Base-by-base conservation (phyloP, 2,888 invertebrate genomes). In the Drosophila stalkeri region DNA sequence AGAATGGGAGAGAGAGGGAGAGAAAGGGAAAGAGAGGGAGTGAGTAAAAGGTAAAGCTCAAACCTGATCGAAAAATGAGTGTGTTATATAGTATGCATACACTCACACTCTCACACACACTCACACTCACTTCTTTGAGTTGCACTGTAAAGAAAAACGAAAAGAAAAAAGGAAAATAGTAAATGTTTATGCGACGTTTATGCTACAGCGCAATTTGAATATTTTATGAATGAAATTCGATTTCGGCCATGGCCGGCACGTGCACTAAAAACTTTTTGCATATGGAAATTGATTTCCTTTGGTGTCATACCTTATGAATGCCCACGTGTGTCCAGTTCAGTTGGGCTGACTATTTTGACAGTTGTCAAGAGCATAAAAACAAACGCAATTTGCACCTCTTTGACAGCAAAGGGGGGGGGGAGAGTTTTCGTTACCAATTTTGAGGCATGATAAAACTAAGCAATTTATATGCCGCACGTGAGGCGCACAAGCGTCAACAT, bases 381-480 rank as follows among this genome's bases (percentile, higher is more conserved):
- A 88, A 90, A 90, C 88, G 88, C 80, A 87, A 89, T 86, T 86
- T 87, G 71, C 90, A 89, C 87, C 87, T 89, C 52, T 59, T 52
- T 72, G 63, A 52, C 55, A 67, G 54, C 18, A 54, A 65, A 65
- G 23, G 52, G 60, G 14, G 47, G 51, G 23, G 52, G 60, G 14
- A 44, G 51, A 41, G 27, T 64, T 33, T 33, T 3, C n/a, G n/a
- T 44, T 39, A 62, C 37, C 61, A 59, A 54, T 61, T 72, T 63
- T 73, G 59, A 78, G 69, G 56, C 63, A 81, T 75, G 78, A 27
- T 55, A 52, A 84, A 91, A 92, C 81, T 83, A 91, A 79, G 90
- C 92, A 91, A 92, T 91, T 92, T 92, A 92, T 91, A 91, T 92
- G 92, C 92, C 80, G 86, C 83, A 80, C 85, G 81, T 86, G 86